Base-by-base conservation (phyloP, 2,797 vertebrate species). In the Psittacula derbiana region DNA sequence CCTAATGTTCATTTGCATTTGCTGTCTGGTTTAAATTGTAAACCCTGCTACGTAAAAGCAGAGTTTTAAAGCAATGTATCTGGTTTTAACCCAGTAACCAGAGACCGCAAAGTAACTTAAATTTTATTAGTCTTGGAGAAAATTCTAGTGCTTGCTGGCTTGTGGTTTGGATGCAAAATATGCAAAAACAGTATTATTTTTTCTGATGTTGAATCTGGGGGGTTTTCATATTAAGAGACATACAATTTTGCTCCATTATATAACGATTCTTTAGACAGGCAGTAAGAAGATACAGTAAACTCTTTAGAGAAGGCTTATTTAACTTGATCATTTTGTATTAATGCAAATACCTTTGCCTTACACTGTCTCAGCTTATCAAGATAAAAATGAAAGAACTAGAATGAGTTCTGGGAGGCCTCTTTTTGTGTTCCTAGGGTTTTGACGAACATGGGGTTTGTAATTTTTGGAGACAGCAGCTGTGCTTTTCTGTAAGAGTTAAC, bases 111-210 rank as follows among this genome's bases (percentile, higher is more conserved):
- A 92, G 88, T 96, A 97, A 97, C 97, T 97, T 95, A 75, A 92
- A 86, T 97, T 97, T 97, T 98, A 97, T 98, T 98, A 97, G 93
- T 96, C 80, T 96, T 97, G 97, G 96, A 97, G 96, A 97, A 98
- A 97, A 96, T 90, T 97, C 18, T 88, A 80, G 31, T 93, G 67
- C 96, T 97, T 93, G 80, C 92, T 97, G 96, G 91, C 95, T 95
- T 97, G 96, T 96, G 97, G 96, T 86, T 97, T 97, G 92, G 95
- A 97, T 92, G 87, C 8, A 21, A 95, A 97, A 94, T 80, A 93
- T 86, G 80, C 69, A 96, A 92, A 95, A 94, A 94, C 24, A 93
- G 71, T 87, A 72, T 61, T 80, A 85, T 43, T 88, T 96, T 98
- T 92, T 94, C 97, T 96, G 88, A 86, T 82, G 12, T 53, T 75